Evolutionary conservation across 2,113 vertebrate species (phyloP).

Genomic region (Hemiscyllium ocellatum): DNA sequence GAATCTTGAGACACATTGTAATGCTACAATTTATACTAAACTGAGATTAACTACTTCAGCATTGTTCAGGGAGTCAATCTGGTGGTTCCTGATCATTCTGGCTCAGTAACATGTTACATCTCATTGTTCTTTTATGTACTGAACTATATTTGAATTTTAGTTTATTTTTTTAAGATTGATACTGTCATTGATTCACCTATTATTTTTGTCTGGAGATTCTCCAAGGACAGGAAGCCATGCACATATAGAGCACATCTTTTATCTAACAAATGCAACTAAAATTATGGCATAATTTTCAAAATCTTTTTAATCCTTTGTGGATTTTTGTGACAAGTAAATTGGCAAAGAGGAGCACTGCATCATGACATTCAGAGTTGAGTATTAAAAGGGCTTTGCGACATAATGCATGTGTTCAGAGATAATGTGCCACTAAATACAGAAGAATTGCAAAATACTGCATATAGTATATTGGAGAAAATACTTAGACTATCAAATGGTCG

Average conservation of each 20-base stretch:
- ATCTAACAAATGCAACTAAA: conserved; percentile 17
- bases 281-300: not conserved
- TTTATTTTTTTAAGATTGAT: conserved; percentile 6
- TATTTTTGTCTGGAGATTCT: not conserved
- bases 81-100: not conserved
- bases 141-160: not conserved
- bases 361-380: not conserved
- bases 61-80: not conserved
- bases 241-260: not conserved
- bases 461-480: not conserved
- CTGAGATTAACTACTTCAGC: not conserved
- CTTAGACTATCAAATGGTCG: not conserved
- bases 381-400: not conserved
- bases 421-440: not conserved
- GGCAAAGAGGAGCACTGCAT: not conserved
- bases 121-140: not conserved
- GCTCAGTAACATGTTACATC: not conserved
- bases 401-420: not conserved
- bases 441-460: not conserved
- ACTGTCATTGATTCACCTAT: not conserved
- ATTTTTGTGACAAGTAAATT: conserved; percentile 22
- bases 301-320: not conserved
- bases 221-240: not conserved
- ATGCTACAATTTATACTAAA: not conserved
- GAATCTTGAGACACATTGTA: not conserved